A percentile compares a stretch with the other conserved stretches of the same genome.
Evolutionary conservation across 1,140 invertebrate genomes (phyloP).

Genomic region (Eurosta solidaginis): DNA sequence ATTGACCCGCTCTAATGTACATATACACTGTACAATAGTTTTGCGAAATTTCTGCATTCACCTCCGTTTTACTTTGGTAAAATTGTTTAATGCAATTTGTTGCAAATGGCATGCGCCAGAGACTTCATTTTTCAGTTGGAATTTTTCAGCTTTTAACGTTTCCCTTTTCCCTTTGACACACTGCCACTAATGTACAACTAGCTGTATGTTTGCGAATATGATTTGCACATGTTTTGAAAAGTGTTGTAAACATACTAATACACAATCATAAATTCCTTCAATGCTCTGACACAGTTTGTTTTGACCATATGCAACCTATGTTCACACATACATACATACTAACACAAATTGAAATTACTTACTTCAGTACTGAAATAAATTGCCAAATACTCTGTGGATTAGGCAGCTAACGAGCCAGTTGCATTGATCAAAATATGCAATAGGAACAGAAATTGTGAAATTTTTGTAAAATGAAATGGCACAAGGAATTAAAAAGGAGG

Average conservation of each 20-base stretch:
- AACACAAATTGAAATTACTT: too few species aligned
- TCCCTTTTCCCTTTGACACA: background rate
- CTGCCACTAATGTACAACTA: background rate
- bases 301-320: too few species aligned
- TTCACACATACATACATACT: too few species aligned
- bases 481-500: background rate
- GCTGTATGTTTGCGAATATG: background rate
- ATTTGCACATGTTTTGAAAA: background rate
- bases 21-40: too few species aligned
- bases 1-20: too few species aligned
- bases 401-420: background rate
- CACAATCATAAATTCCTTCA: too few species aligned
- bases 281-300: background rate
- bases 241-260: background rate
- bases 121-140: background rate
- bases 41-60: background rate
- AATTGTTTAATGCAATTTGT: conserved; percentile 17
- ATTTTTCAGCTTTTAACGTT: background rate
- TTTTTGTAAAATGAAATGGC: background rate
- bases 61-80: background rate
- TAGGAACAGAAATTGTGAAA: background rate
- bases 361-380: conserved; percentile 15
- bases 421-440: conserved; percentile 1
- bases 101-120: conserved; percentile 6
- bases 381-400: conserved; percentile 3